phyloP scores from a whole-genome alignment of 2,797 vertebrate species.

The Halcyon smyrnensis region DNA sequence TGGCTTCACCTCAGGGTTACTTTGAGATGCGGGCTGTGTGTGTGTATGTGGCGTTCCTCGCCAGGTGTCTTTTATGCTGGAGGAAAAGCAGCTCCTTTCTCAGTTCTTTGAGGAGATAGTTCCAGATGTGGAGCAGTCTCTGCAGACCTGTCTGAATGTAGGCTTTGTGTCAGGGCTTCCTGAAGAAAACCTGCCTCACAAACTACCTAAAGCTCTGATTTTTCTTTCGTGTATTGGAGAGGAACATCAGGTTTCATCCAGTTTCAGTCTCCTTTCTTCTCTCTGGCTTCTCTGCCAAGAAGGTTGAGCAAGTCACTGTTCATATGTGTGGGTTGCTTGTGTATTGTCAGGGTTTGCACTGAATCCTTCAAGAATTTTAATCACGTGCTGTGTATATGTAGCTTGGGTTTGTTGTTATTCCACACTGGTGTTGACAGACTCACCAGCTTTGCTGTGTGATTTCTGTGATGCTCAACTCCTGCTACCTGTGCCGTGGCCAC shows the following conservation, averaged over 20 bases:
- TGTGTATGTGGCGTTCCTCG: background rate
- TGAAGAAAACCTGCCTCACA: background rate
- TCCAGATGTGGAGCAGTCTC: background rate
- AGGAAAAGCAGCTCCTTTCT: background rate
- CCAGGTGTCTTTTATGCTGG: background rate
- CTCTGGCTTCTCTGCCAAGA: background rate
- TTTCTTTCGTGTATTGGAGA: background rate
- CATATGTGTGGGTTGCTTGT: background rate
- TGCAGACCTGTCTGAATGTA: background rate
- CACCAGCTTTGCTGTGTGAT: background rate
- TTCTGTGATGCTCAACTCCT: background rate
- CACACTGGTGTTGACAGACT: background rate
- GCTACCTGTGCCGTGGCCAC: background rate
- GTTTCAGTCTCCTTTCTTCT: background rate
- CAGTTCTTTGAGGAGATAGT: background rate
- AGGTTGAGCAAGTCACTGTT: background rate
- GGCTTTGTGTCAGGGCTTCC: background rate
- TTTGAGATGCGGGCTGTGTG: background rate
- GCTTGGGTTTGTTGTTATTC: background rate
- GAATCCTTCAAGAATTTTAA: background rate
- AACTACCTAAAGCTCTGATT: background rate
- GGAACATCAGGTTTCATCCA: background rate
- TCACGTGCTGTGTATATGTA: accelerated
- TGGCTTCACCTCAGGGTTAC: background rate
- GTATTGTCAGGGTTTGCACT: background rate